Evolutionary conservation across 2,113 vertebrate genomes (phyloP), one percentile per base, ranked within the genome.

Genomic region (Laticauda laticaudata): DNA sequence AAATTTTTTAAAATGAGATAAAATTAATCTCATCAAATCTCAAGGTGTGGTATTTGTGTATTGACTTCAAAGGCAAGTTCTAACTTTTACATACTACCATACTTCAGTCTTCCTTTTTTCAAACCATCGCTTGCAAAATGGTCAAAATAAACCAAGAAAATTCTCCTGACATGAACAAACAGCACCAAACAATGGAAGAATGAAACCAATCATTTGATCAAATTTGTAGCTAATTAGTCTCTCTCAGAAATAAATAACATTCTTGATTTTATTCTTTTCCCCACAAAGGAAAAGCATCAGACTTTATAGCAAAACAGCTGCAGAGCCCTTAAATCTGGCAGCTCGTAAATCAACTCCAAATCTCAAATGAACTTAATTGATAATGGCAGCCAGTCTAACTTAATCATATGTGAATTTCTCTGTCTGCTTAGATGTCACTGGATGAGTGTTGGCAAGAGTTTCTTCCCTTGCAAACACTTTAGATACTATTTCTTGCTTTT

Each of bases 401-500:
- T 97, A 97, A 96, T 97, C 95, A 95, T 94, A 95, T 94, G 93
- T 93, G 96, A 96, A 95, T 95, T 94, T 95, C 92, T 97, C 95
- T 93, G 69, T 94, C 94, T 89, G 96, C 95, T 97, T 95, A 97
- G 95, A 97, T 96, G 96, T 95, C 97, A 43, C 94, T 93, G 95
- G 96, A 96, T n/a, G 93, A 97, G 95, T 94, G 94, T 94, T 97
- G 97, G 97, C 97, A 96, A 86, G 57, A 93, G 12, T 53, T 11
- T 91, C 93, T 95, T 95, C 87, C 91, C 94, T 97, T 96, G 95
- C 97, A 97, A 97, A 97, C 96, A 97, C 97, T 97, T 98, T 97
- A 97, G 97, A 98, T 98, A 98, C 96, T 94, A 87, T 97, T 98
- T 97, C 97, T 97, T 95, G 91, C 93, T 97, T 97, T 96, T 96